Evolutionary conservation across 64 coral and sea anemone genomes (phyloP), one percentile per base, ranked within the genome.

Genomic region (Montipora sp.): DNA sequence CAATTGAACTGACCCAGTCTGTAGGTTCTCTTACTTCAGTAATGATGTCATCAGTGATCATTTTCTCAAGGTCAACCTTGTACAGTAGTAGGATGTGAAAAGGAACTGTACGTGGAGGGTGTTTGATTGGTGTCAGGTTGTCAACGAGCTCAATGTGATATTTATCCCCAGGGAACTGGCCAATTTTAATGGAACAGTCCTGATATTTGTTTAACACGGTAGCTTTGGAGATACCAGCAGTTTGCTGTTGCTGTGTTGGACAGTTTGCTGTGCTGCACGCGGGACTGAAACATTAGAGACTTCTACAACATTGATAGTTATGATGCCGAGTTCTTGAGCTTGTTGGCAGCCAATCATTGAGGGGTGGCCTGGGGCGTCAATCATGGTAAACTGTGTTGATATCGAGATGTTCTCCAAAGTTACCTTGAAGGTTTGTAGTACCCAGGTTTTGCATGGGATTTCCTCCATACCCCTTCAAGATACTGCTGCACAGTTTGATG

Each of bases 321-420:
- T 59, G 7, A 93, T 87, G 24, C 70, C 46, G 45, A 77, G 55
- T 78, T 87, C 47, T 16, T 92, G 90, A 2, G 80, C 80, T 84
- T 92, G 90, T 66, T 76, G 83, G 59, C 92, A 93, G 10, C 92
- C 92, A 66, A 94, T 94, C 85, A 94, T 94, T 16, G 92, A 94
- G 21, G 92, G 92, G 59, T 94, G 92, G n/a, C 87, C 92, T 27
- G 87, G 87, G 24, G 92, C 77, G 1, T 94, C 67, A 16, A 89
- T 51, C 3, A 89, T 75, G 5, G 80, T 94, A 69, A 94, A 94
- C 20, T 46, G 89, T 11, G 92, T 65, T 46, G n/a, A 51, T 18
- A 89, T 51, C 47, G 79, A 94, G 8, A 47, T 73, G 45, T 80
- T 65, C 61, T 93, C 87, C 82, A 69, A 51, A 45, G 86, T 94